Evolutionary conservation across 2,797 vertebrate genomes (phyloP).

Genomic region (Amphiprion clarkii): DNA sequence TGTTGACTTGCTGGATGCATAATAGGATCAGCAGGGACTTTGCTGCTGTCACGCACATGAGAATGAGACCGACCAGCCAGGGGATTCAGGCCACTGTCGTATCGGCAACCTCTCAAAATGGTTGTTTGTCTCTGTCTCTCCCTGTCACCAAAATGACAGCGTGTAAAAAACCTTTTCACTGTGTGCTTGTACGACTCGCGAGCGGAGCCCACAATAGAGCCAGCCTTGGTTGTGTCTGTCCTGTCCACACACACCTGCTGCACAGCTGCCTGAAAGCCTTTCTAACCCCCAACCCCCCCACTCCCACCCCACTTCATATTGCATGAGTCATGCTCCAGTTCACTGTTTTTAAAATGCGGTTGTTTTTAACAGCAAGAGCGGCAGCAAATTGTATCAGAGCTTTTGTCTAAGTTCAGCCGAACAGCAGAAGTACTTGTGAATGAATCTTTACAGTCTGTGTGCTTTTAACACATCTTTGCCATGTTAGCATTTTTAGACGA

Average conservation of each 20-base stretch:
- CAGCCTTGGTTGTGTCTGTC: conserved; percentile 13
- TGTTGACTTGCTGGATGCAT: conserved; percentile 34
- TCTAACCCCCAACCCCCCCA: neutral
- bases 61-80: conserved; percentile 15
- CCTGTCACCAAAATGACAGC: conserved; percentile 48
- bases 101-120: neutral
- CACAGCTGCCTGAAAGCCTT: conserved; percentile 52
- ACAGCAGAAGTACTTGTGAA: conserved; percentile 4
- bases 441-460: neutral
- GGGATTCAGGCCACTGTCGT: conserved; percentile 37
- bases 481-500: neutral
- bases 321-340: conserved; percentile 45
- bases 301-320: neutral
- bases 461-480: neutral
- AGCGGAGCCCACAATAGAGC: conserved; percentile 13
- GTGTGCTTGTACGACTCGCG: neutral
- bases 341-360: conserved; percentile 16
- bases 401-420: neutral
- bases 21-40: conserved; percentile 72
- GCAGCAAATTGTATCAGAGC: conserved; percentile 10
- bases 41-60: conserved; percentile 26
- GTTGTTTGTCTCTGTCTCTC: conserved; percentile 21
- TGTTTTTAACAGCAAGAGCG: conserved; percentile 24
- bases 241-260: conserved; percentile 33
- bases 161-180: neutral